Evolutionary conservation across 2,888 invertebrate species (phyloP), one percentile per base, ranked within the genome.

Genomic region (Acleris sparsana): DNA sequence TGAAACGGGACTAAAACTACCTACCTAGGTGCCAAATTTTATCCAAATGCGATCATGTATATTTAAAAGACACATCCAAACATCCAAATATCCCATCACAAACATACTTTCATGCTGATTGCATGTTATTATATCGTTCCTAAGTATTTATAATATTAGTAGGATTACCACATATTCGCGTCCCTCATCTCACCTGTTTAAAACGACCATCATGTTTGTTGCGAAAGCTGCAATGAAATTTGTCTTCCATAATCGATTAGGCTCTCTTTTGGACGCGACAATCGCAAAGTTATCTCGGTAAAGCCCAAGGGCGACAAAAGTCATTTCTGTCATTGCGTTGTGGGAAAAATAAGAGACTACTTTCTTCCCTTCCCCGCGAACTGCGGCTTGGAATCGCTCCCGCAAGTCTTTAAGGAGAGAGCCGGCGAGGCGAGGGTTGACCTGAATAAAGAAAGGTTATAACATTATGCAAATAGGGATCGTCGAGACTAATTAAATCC

Each of bases 291-390:
- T 78, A 75, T 96, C 95, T 72, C 93, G 90, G 22, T 86, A 91
- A n/a, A 95, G 88, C 3, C 93, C 95, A 74, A 96, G 77, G 0
- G 94, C 89, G 0, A 93, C 88, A 62, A 95, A 76, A 16, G 95
- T 82, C 49, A 94, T 89, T 71, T 94, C 92, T 55, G 95, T 75
- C n/a, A 93, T 89, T 1, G 93, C 84, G 5, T 94, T 92, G 75
- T 95, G 94, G 0, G 93, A 93, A 76, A 96, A 96, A 71, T 95
- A 94, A 64, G 94, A 94, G 1, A 94, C 83, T 0, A 93, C 94
- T 68, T 92, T 91, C 88, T 83, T 53, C 80, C 79, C 11, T 25
- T 53, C 44, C 52, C 69, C 64, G 48, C 49, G 17, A 11, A 52
- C 53, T 9, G 62, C 58, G 1, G 67, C 63, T 90, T 80, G 81